These are phyloP conservation scores for Zaprionus lineosus DNA, from an alignment of 2,888 invertebrate species.

Conservation along the genomic window DNA sequence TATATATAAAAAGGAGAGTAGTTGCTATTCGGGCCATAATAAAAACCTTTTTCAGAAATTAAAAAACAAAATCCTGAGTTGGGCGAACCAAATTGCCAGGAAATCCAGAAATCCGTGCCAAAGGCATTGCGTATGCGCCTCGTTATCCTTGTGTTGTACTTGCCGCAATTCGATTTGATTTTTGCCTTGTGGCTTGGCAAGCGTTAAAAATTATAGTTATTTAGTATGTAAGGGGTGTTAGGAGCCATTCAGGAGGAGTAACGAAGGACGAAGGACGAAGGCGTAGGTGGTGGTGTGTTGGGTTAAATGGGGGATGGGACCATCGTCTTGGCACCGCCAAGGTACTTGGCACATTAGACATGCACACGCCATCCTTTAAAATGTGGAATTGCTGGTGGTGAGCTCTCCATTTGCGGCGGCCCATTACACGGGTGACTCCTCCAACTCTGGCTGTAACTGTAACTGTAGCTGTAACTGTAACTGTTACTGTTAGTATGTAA, in stretches of 20 bases:
- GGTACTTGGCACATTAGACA: constrained; percentile 63
- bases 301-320: neutral
- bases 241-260: too few species aligned
- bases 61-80: constrained; percentile 64
- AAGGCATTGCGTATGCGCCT: constrained; percentile 51
- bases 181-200: constrained; percentile 47
- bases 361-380: constrained; percentile 75
- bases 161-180: constrained; percentile 61
- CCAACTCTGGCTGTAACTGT: constrained; percentile 20
- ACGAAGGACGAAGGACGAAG: too few species aligned
- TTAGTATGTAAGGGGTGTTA: constrained; percentile 44
- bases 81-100: constrained; percentile 49
- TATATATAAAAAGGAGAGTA: constrained; percentile 1
- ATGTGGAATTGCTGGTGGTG: constrained; percentile 30
- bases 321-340: constrained; percentile 21
- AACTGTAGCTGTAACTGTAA: constrained; percentile 20
- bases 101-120: constrained; percentile 56
- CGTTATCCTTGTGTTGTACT: constrained; percentile 27
- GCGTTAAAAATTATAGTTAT: constrained; percentile 76
- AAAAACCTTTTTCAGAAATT: constrained; percentile 76
- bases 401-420: constrained; percentile 34
- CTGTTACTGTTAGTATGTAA: constrained; percentile 12
- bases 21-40: constrained; percentile 48
- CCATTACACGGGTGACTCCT: constrained; percentile 46
- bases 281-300: constrained; percentile 18